Conservation (phyloP, 1,140 invertebrate species). For the Drosophila nannoptera region DNA sequence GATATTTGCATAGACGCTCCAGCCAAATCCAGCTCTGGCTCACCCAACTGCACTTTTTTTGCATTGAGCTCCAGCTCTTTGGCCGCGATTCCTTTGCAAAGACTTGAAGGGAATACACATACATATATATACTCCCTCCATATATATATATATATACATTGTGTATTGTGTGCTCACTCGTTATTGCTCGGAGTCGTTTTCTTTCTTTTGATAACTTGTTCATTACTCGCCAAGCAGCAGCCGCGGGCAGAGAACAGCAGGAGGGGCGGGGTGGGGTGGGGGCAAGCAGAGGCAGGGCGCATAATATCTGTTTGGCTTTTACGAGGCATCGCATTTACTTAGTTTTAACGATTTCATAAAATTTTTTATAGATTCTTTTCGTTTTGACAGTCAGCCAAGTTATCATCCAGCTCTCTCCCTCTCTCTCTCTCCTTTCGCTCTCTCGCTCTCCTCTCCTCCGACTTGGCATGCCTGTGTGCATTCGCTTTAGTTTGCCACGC, state of each 20-base stretch:
- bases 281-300: neutral
- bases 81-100: too few relatives aligned
- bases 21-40: too few relatives aligned
- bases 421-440: neutral
- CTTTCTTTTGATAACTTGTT: constrained; percentile 28
- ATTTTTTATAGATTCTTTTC: constrained; percentile 33
- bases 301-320: constrained; percentile 38
- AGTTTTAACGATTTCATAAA: constrained; percentile 46
- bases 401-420: neutral
- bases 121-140: too few relatives aligned
- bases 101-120: too few relatives aligned
- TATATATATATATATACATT: neutral
- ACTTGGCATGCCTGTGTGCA: neutral
- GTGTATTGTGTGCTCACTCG: neutral
- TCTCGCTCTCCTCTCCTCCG: neutral
- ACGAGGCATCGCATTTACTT: constrained; percentile 31
- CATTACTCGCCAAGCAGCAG: constrained; percentile 12
- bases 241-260: neutral
- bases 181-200: constrained; percentile 2
- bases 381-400: constrained; percentile 34
- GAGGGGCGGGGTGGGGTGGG: neutral
- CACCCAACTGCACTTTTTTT: too few relatives aligned
- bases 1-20: too few relatives aligned
- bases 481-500: constrained; percentile 32
- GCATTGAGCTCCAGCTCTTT: too few relatives aligned